Evolutionary conservation across 64 coral and sea anemone species (phyloP), one percentile per base, ranked within the genome.

Genomic region (Pachyseris speciosa): DNA sequence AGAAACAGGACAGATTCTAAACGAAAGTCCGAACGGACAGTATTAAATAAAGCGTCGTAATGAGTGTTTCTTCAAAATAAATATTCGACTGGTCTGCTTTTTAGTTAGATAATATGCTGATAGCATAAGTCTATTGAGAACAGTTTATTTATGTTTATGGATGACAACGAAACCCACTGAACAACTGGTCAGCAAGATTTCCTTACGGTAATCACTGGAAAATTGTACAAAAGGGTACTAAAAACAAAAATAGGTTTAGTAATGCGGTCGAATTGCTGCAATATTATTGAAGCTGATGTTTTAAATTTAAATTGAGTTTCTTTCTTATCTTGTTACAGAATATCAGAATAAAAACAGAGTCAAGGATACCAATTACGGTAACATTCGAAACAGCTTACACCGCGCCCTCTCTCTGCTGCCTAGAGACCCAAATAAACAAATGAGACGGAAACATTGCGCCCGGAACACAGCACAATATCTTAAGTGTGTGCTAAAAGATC

Each of bases 341-440:
- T 61, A 61, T 61, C 20, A 61, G 48, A 57, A 61, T n/a, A 11
- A 63, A 81, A 81, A 81, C 77, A 53, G 17, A 63, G 20, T 81
- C 48, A 53, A 63, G 38, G 48, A 61, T 81, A 63, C 77, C 77
- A 81, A 61, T 61, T 81, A 81, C 48, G 77, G 77, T 81, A 57
- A 78, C 20, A 37, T 37, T 12, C 10, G 9, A 33, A 27, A 57
- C 19, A 81, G 27, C 31, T 12, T 37, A 2, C 25, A 36, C 77
- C 77, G 77, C 77, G 30, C 77, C 77, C 77, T 53, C 53, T 39
- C 77, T 38, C 36, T 2, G 77, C 53, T 81, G 77, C 77, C 53
- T 81, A 40, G 77, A 39, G 77, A 81, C 77, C 70, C 29, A 39
- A n/a, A 26, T 61, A 81, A 81, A 81, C 77, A 81, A 27, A 40